Percentiles rank a stretch among this genome's conserved stretches.
phyloP scores from a whole-genome alignment of 2,113 vertebrate species.

The Prochilodus magdalenae region DNA sequence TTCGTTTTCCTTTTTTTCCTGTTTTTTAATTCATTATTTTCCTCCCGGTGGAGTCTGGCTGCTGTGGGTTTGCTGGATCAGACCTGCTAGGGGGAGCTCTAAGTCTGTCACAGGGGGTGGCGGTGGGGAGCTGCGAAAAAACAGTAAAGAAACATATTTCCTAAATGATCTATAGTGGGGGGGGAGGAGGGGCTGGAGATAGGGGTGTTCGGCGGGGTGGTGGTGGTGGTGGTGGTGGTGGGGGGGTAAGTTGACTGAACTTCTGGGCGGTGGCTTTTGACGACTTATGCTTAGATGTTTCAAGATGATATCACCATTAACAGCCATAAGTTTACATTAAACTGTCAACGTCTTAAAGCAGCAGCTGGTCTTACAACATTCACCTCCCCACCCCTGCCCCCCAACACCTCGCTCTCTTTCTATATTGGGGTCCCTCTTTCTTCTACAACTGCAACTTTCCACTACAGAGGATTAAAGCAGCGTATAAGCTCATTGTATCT shows the following conservation, averaged over 20 bases:
- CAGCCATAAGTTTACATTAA: conserved; percentile 50
- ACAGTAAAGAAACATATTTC: conserved; percentile 57
- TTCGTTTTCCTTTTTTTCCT: background rate
- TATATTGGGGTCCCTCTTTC: background rate
- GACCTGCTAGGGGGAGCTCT: conserved; percentile 81
- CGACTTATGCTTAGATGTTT: conserved; percentile 60
- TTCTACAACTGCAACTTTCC: background rate
- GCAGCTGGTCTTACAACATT: conserved; percentile 52
- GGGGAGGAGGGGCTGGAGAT: background rate
- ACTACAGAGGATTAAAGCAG: too few relatives aligned
- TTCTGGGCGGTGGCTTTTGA: conserved; percentile 58
- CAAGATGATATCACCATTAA: conserved; percentile 57
- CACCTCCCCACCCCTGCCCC: background rate
- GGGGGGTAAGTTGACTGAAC: conserved; percentile 57
- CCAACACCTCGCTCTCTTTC: background rate
- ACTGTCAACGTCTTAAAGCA: conserved; percentile 49
- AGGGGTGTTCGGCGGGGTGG: conserved; percentile 8
- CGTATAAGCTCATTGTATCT: too few relatives aligned
- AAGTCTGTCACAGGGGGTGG: conserved; percentile 67
- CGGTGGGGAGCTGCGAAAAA: conserved; percentile 47
- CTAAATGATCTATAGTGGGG: conserved; percentile 60
- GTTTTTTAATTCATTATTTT: conserved; percentile 1
- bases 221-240: conserved; percentile 11
- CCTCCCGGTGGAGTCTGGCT: background rate
- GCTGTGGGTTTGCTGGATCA: conserved; percentile 40